Conservation (phyloP, 2,113 vertebrate species). For the Emydocephalus ijimae region DNA sequence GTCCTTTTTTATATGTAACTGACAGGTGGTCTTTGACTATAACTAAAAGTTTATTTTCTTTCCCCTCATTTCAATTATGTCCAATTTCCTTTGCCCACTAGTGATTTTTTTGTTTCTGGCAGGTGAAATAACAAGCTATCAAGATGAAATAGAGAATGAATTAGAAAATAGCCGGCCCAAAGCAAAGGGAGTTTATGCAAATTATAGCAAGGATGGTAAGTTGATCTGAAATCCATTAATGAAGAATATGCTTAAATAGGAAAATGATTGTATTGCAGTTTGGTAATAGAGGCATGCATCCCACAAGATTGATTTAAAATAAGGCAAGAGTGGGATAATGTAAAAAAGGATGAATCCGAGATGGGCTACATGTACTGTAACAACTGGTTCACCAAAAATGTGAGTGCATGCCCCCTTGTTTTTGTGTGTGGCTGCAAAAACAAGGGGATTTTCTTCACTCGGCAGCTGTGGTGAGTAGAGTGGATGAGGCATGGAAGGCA, state of each 20-base stretch:
- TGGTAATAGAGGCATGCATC: not conserved
- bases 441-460: too few species aligned
- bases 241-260: not conserved
- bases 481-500: too few species aligned
- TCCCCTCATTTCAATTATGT: not conserved
- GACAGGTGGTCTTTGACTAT: not conserved
- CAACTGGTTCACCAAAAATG: too few species aligned
- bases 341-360: not conserved
- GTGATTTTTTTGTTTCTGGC: constrained; percentile 40
- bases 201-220: constrained; percentile 80
- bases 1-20: not conserved
- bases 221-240: constrained; percentile 13
- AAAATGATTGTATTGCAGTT: not conserved
- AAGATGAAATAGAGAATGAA: constrained; percentile 92
- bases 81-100: not conserved
- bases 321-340: not conserved
- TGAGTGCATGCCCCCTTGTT: too few species aligned
- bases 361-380: too few species aligned
- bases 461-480: too few species aligned
- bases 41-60: not conserved
- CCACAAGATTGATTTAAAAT: not conserved
- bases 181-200: constrained; percentile 82
- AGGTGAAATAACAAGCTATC: constrained; percentile 91
- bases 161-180: constrained; percentile 85
- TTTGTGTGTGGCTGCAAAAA: too few species aligned